These are phyloP conservation scores for Mesaphorura yosii DNA, from an alignment of 1,140 invertebrate genomes.

Conservation along the genomic window DNA sequence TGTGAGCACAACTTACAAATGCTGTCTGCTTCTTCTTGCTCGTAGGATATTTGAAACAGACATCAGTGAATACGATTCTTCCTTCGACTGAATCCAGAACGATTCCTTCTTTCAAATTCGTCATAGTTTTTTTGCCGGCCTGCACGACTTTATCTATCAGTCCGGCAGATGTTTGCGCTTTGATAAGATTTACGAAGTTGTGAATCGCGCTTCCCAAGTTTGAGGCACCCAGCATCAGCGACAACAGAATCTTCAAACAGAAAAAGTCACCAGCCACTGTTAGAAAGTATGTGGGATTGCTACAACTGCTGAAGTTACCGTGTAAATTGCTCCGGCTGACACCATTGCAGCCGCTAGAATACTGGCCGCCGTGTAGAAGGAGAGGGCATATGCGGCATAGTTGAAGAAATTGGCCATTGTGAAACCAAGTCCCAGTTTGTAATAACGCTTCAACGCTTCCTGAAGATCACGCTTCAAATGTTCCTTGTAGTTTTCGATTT, in stretches of 20 bases:
- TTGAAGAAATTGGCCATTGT: background rate
- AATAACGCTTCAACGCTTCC: background rate
- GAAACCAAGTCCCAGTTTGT: background rate
- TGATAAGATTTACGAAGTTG: too few species aligned
- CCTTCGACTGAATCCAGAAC: background rate
- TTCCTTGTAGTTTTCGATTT: background rate
- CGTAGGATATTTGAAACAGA: background rate
- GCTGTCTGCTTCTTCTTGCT: background rate
- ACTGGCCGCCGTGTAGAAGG: background rate
- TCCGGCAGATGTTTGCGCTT: too few species aligned
- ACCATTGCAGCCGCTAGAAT: background rate
- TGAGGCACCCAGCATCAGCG: too few species aligned
- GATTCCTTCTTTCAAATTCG: too few species aligned
- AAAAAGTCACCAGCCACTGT: too few species aligned
- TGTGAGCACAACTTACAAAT: too few species aligned
- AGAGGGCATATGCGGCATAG: background rate
- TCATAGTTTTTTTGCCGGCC: too few species aligned
- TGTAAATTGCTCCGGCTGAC: background rate
- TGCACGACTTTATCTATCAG: too few species aligned
- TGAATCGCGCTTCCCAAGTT: too few species aligned
- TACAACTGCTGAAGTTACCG: background rate
- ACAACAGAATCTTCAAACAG: too few species aligned
- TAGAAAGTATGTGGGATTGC: too few species aligned
- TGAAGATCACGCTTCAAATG: too few species aligned
- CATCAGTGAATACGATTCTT: background rate